These are phyloP conservation scores for Aspidoscelis tigris DNA, from an alignment of 2,113 vertebrate species.

Conservation along the genomic window DNA sequence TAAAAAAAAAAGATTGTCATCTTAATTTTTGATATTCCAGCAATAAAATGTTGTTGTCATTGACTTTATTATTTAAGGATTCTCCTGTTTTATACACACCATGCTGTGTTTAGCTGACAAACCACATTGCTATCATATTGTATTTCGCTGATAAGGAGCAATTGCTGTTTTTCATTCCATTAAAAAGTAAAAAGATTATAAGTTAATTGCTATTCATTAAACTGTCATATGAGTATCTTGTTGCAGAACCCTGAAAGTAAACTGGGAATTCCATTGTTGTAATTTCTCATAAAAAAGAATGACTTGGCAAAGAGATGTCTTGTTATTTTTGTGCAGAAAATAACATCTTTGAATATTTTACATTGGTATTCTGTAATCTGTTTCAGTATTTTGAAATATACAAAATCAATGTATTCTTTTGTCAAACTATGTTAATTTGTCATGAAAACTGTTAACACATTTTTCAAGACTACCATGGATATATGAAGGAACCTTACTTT, in stretches of 20 bases:
- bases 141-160: not conserved
- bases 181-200: not conserved
- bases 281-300: not conserved
- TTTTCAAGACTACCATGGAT: not conserved
- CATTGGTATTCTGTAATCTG: not conserved
- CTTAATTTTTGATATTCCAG: not conserved
- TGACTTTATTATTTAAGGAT: not conserved
- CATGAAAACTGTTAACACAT: not conserved
- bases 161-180: not conserved
- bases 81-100: not conserved
- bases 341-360: not conserved
- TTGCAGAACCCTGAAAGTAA: fast-evolving
- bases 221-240: not conserved
- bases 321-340: not conserved
- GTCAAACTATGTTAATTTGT: not conserved
- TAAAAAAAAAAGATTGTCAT: not conserved
- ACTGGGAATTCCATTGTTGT: not conserved
- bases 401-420: not conserved
- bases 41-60: not conserved
- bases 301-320: not conserved
- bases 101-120: slow-evolving; percentile 10
- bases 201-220: slow-evolving; percentile 1
- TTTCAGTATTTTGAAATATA: not conserved
- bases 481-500: not conserved
- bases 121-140: slow-evolving; percentile 12